These are phyloP conservation scores for Lagria hirta DNA, from an alignment of 2,888 invertebrate species.

Conservation along the genomic window DNA sequence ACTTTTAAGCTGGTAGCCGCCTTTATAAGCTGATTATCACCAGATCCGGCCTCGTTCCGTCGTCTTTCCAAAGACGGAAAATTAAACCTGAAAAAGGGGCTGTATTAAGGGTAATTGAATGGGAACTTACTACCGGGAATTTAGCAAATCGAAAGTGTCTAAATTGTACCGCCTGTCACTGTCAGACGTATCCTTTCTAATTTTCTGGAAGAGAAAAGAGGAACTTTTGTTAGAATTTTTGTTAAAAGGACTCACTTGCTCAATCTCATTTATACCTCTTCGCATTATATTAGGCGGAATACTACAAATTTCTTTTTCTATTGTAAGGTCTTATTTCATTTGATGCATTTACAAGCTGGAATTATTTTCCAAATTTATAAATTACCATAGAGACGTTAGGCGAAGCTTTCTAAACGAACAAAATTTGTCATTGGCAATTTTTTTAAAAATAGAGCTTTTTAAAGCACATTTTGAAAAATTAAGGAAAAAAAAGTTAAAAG, in stretches of 20 bases:
- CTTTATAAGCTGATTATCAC: slow-evolving; percentile 2
- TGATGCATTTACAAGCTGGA: too few species aligned
- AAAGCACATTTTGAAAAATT: too few species aligned
- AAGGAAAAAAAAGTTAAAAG: too few species aligned
- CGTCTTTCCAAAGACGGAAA: too few species aligned
- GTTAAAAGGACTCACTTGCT: slow-evolving; percentile 37
- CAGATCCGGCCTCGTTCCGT: slow-evolving; percentile 9
- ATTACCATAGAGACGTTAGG: too few species aligned
- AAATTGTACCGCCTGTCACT: slow-evolving; percentile 45
- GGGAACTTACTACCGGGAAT: slow-evolving; percentile 47
- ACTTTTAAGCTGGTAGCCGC: too few species aligned
- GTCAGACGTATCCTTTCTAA: slow-evolving; percentile 40
- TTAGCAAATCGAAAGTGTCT: slow-evolving; percentile 49
- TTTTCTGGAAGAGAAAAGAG: slow-evolving; percentile 36
- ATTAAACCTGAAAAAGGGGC: slow-evolving; percentile 11
- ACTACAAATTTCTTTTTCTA: slow-evolving; percentile 27
- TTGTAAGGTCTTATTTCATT: too few species aligned
- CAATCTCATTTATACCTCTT: slow-evolving; percentile 40
- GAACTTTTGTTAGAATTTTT: slow-evolving; percentile 9
- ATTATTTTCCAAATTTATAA: too few species aligned
- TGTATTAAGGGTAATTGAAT: neutral
- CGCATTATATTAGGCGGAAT: slow-evolving; percentile 45
- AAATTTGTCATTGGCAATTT: too few species aligned
- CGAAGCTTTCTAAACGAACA: too few species aligned
- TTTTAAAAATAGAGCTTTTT: too few species aligned